Base-by-base conservation (phyloP, 2,797 vertebrate genomes). In the Luscinia luscinia region DNA sequence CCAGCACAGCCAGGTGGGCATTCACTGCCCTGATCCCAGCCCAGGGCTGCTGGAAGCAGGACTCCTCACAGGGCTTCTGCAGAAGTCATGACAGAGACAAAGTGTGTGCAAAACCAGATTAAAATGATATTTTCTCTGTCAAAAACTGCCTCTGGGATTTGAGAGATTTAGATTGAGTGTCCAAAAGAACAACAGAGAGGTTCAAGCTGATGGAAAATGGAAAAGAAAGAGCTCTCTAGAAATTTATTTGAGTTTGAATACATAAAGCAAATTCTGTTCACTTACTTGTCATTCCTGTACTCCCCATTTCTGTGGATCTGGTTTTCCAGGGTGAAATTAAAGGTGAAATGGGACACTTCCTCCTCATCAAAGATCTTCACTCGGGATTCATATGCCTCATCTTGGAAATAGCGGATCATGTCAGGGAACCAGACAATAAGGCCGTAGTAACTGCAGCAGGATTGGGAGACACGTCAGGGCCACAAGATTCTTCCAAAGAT, bases 351-450 rank as follows among this genome's bases (percentile, higher is more conserved):
- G 6, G 98, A 98, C 23, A 99, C 98, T 3, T 98, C 97, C 77
- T 99, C 99, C 12, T 98, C 94, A 14, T 98, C 97, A 89, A 99
- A 99, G 22, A 98, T 95, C 94, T 98, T 98, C 61, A 98, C 98
- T 79, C 98, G 98, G 58, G 98, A 98, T 86, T 99, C 98, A 9
- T 99, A 99, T 2, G 98, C 99, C 90, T 99, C 98, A 1, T 98
- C 99, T 97, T 99, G 99, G 96, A 99, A 98, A 96, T 99, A 99
- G 17, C 99, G 99, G 94, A 99, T 99, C 98, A 99, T 99, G 78
- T 99, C 99, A 9, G 99, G 99, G 95, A 99, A 99, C 99, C 99
- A 99, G 62, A 99, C 99, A 4, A 98, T 99, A 94, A 99, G 98
- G 23, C 99, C 99, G 4, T 99, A 99, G 96, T 99, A 99, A 95